Conservation (phyloP, 1,140 invertebrate species). For the Trissolcus basalis region DNA sequence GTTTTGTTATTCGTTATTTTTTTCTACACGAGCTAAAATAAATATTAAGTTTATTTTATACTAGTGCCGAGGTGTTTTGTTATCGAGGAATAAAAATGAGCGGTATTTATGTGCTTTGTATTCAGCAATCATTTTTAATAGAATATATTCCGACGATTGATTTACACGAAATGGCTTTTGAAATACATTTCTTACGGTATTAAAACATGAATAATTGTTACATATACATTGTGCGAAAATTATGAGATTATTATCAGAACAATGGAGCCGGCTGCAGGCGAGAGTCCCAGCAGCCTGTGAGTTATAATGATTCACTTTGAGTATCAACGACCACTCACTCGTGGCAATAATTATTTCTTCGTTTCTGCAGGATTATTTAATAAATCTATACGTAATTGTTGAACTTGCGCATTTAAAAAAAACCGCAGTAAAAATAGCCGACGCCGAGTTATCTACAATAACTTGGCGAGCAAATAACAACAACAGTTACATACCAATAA, state of each 20-base stretch:
- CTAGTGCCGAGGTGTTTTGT: no score
- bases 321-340: constrained; percentile 9
- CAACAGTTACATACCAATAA: constrained; percentile 21
- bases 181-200: constrained; percentile 17
- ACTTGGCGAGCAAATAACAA: constrained; percentile 6
- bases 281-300: constrained; percentile 1
- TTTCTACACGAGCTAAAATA: no score
- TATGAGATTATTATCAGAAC: constrained; percentile 41
- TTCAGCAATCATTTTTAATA: constrained; percentile 12
- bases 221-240: constrained; percentile 31
- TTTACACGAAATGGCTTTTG: constrained; percentile 21
- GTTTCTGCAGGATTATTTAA: constrained; percentile 44
- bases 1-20: no score
- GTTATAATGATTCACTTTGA: constrained; percentile 42
- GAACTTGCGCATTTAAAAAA: constrained; percentile 27
- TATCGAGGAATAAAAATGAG: no score
- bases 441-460: constrained; percentile 6
- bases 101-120: no score
- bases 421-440: neutral
- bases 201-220: constrained; percentile 37
- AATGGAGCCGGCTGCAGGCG: constrained; percentile 24
- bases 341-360: constrained; percentile 37
- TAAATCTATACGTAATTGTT: constrained; percentile 31
- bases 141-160: constrained; percentile 9
- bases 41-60: no score